Percentiles rank a stretch among this genome's conserved stretches.
Evolutionary conservation across 2,888 invertebrate species (phyloP).

Genomic region (Lottia scabra): DNA sequence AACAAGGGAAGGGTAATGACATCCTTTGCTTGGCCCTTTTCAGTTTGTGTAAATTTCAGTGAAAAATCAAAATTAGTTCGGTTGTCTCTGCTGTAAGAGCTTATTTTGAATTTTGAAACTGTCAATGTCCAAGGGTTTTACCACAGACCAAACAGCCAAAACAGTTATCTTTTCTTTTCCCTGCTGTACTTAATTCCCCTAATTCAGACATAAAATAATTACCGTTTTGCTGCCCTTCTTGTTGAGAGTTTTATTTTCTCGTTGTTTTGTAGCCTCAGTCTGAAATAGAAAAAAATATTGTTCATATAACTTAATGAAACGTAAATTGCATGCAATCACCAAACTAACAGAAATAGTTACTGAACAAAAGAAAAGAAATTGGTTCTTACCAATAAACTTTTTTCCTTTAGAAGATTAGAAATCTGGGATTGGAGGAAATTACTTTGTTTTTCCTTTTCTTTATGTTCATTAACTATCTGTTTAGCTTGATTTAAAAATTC

Average conservation of each 20-base stretch:
- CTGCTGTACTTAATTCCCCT: no score
- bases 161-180: no score
- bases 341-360: slow-evolving; percentile 3
- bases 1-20: no score
- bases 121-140: no score
- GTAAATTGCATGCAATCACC: not conserved
- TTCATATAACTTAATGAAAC: not conserved
- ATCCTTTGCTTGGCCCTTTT: no score
- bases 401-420: slow-evolving; percentile 76
- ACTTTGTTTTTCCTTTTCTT: slow-evolving; percentile 90
- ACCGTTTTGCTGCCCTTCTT: slow-evolving; percentile 1
- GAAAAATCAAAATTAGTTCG: no score
- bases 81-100: no score
- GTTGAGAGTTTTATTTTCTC: not conserved
- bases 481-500: slow-evolving; percentile 69
- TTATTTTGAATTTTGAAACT: no score
- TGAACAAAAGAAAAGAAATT: not conserved
- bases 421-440: slow-evolving; percentile 89
- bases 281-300: not conserved
- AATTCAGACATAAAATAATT: not conserved
- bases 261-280: slow-evolving; percentile 5
- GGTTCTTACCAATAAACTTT: slow-evolving; percentile 52
- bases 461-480: slow-evolving; percentile 90
- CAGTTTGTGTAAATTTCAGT: no score
- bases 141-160: no score